These are phyloP conservation scores for Thymelicus sylvestris DNA, from an alignment of 2,888 invertebrate species.

Conservation along the genomic window DNA sequence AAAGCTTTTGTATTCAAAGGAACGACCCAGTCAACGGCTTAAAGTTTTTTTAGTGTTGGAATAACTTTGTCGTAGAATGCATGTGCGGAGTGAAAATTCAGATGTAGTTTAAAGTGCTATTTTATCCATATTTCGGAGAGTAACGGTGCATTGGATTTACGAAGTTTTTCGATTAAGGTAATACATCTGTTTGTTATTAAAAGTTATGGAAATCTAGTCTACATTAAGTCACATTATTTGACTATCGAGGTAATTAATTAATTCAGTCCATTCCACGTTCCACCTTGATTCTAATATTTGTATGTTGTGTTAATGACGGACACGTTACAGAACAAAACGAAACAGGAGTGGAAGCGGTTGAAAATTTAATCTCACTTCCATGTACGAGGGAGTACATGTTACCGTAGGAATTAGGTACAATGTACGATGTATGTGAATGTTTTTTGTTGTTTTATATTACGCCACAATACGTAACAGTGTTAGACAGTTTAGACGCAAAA, in stretches of 20 bases:
- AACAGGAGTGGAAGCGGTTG: slow-evolving; percentile 66
- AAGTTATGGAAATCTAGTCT: slow-evolving; percentile 6
- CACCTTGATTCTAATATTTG: slow-evolving; percentile 27
- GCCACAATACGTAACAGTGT: slow-evolving; percentile 38
- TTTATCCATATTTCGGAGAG: slow-evolving; percentile 13
- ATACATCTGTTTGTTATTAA: slow-evolving; percentile 18
- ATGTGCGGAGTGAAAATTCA: slow-evolving; percentile 58
- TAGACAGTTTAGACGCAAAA: slow-evolving; percentile 39
- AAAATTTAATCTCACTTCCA: slow-evolving; percentile 76
- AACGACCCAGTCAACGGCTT: slow-evolving; percentile 63
- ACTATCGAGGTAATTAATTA: neutral
- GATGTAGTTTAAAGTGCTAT: slow-evolving; percentile 30
- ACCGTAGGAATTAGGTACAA: slow-evolving; percentile 43
- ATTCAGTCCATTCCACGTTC: slow-evolving; percentile 25
- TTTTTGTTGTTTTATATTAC: slow-evolving; percentile 39
- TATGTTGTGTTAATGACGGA: slow-evolving; percentile 55
- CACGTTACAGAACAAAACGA: slow-evolving; percentile 66
- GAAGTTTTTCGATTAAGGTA: slow-evolving; percentile 33
- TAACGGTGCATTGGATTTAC: neutral
- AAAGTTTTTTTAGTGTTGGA: slow-evolving; percentile 72
- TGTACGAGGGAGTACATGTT: slow-evolving; percentile 52
- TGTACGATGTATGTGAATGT: slow-evolving; percentile 40
- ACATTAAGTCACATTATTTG: slow-evolving; percentile 25
- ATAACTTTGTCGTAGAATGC: slow-evolving; percentile 65
- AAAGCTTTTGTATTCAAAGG: slow-evolving; percentile 71